Conservation (phyloP, 2,113 vertebrate species). For the Marmota monax region DNA sequence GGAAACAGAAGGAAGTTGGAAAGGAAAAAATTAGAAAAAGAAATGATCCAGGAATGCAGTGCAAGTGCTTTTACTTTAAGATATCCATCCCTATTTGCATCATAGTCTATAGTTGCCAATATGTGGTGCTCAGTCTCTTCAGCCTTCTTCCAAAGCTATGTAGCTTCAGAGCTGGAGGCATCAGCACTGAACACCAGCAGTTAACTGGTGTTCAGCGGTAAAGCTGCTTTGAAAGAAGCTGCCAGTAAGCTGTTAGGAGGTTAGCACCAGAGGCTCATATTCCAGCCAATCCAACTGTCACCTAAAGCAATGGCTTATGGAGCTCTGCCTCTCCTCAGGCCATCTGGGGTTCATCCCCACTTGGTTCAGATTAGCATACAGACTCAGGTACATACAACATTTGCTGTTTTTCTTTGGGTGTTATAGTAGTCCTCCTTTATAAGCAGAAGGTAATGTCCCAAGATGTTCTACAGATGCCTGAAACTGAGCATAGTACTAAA, state of each 20-base stretch:
- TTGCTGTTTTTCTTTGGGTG: neutral
- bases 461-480: neutral
- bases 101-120: neutral
- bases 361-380: slow-evolving; percentile 11
- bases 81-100: neutral
- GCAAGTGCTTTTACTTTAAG: neutral
- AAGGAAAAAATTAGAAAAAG: slow-evolving; percentile 11
- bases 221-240: slow-evolving; percentile 61
- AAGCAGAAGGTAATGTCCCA: neutral
- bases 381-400: neutral
- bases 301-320: neutral
- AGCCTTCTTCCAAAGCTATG: slow-evolving; percentile 19
- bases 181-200: neutral
- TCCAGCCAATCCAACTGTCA: neutral
- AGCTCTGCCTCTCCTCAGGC: neutral
- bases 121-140: neutral
- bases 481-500: neutral
- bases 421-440: neutral
- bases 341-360: neutral
- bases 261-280: neutral
- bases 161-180: slow-evolving; percentile 32
- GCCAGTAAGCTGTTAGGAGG: neutral
- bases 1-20: neutral
- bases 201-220: slow-evolving; percentile 64
- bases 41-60: neutral